Conservation (phyloP, 2,888 invertebrate genomes). For the Atrina japonica region DNA sequence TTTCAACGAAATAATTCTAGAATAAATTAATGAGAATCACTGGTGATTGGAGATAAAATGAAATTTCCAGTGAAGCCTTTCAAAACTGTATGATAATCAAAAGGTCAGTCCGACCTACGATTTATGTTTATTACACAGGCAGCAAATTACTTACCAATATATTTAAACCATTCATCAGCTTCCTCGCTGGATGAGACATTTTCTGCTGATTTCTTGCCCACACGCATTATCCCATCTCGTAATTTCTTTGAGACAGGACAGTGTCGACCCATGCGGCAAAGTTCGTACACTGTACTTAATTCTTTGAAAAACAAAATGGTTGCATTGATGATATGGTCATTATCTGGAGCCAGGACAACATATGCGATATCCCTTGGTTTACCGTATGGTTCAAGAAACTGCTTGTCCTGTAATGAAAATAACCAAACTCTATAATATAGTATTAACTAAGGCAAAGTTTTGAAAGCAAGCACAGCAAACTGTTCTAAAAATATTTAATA, state of each 20-base stretch:
- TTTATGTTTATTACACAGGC: no score
- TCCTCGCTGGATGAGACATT: constrained; percentile 85
- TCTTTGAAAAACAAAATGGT: constrained; percentile 95
- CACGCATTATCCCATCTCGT: constrained; percentile 92
- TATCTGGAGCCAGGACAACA: constrained; percentile 96
- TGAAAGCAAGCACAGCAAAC: not conserved
- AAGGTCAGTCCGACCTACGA: no score
- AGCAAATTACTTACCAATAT: constrained; percentile 85
- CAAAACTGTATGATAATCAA: no score
- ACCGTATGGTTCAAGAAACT: constrained; percentile 98
- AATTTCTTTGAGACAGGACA: constrained; percentile 91
- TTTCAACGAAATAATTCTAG: no score
- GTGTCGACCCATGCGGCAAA: constrained; percentile 95
- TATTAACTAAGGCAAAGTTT: not conserved
- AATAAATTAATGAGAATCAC: no score
- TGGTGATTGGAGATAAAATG: no score
- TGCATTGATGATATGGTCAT: constrained; percentile 88
- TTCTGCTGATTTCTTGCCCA: constrained; percentile 85
- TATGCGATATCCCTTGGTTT: constrained; percentile 96
- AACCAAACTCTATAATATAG: not conserved
- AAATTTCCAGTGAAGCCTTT: no score
- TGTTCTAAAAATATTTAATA: not conserved
- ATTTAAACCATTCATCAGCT: constrained; percentile 94
- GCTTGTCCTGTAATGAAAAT: constrained; percentile 85
- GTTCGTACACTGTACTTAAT: constrained; percentile 95